Evolutionary conservation across 35 echinoderm and acorn worm genomes (phyloP), one percentile per base, ranked within the genome.

Genomic region (Anneissia japonica): DNA sequence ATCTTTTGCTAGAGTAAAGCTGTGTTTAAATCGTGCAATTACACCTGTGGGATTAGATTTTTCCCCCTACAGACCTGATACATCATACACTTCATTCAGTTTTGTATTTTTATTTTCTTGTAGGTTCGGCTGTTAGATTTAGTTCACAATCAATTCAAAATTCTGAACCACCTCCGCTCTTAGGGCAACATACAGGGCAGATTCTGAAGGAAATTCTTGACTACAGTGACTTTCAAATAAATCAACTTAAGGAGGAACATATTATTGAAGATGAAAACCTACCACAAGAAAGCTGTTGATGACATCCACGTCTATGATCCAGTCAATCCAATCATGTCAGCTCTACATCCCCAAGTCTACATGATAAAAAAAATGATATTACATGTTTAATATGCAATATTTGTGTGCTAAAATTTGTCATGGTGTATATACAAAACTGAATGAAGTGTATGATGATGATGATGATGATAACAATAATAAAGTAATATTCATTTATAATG

Each of bases 101-200:
- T 4, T 6, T 37, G 74, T 28, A 0, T 12, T 87, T 32, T 74
- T 26, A 31, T 82, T 34, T 43, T 56, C 75, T 23, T 33, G 26
- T 78, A 93, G 92, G 92, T 19, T 88, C 86, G 76, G 87, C 92
- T 35, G 92, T 93, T 4, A 79, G 78, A 17, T 93, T 90, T 79
- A 93, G 92, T 34, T 84, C 35, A 38, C 85, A 83, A 21, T 37
- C 72, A 5, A 86, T 39, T 11, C 19, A 55, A 34, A 38, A 37
- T 0, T 55, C 73, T 30, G 16, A 76, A 31, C 56, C 92, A 29
- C 73, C 92, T 10, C 92, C 92, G 9, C 37, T 64, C 10, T 74
- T 93, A 21, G 88, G 83, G 19, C 39, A 93, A 41, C 92, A 93
- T 37, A 93, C 92, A 14, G 14, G 72, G 9, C 37, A 85, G 31